Conservation (phyloP, 2,888 invertebrate species). For the Platerodrilus igneus region DNA sequence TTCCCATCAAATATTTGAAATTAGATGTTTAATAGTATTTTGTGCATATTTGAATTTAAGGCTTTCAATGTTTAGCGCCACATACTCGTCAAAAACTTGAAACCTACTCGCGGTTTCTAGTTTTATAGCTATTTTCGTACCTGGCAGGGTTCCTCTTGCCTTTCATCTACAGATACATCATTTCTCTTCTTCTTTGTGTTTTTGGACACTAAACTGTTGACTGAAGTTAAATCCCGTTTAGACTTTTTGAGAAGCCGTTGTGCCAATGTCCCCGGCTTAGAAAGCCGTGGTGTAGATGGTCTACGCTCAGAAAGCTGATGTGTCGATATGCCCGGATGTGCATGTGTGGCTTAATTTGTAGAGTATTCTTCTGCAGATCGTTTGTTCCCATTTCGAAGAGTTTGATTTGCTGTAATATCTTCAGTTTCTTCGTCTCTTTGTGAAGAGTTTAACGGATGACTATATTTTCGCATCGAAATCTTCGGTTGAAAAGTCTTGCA, state of each 20-base stretch:
- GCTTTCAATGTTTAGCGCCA: constrained; percentile 3
- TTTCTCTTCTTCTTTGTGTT: background rate
- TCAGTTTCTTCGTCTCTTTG: background rate
- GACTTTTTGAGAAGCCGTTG: background rate
- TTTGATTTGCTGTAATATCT: constrained; percentile 1
- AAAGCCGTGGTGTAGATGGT: too few relatives aligned
- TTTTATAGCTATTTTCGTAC: too few relatives aligned
- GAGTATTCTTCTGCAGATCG: too few relatives aligned
- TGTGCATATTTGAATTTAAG: background rate
- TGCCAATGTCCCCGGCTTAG: background rate
- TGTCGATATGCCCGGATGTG: background rate
- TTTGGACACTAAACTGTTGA: constrained; percentile 1
- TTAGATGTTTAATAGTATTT: constrained; percentile 6
- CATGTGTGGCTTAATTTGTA: background rate
- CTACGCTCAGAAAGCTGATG: too few relatives aligned
- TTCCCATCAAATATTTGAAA: constrained; percentile 4
- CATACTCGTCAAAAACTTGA: constrained; percentile 4
- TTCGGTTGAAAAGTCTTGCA: constrained; percentile 2
- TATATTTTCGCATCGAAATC: constrained; percentile 1
- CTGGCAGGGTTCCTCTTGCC: too few relatives aligned
- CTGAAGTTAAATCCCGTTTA: background rate
- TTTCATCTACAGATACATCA: too few relatives aligned
- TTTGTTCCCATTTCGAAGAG: background rate
- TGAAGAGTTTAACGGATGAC: constrained; percentile 1
- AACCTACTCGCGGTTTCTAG: background rate